phyloP scores from a whole-genome alignment of 2,797 vertebrate genomes.

The Danio albolineatus region DNA sequence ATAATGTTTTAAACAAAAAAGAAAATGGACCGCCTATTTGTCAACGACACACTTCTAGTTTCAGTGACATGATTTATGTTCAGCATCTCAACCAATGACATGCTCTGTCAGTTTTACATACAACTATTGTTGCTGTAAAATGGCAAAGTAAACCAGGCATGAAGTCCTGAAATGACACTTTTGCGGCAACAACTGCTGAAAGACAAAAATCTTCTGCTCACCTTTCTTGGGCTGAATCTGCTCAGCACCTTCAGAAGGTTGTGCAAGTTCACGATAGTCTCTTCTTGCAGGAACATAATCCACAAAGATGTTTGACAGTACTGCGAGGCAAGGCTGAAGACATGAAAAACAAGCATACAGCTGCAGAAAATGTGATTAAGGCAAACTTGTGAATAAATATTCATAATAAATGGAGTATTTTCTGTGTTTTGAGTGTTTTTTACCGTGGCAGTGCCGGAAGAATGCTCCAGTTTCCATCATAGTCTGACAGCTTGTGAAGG shows the following conservation, averaged over 20 bases:
- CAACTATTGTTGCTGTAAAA: neutral
- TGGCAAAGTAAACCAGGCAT: neutral
- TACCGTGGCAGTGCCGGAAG: constrained; percentile 82
- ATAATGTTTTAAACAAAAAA: too few species aligned
- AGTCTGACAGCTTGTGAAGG: constrained; percentile 82
- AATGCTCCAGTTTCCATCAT: constrained; percentile 88
- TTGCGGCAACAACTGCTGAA: neutral
- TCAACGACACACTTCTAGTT: neutral
- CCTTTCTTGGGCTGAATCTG: constrained; percentile 75
- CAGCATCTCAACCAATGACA: constrained; percentile 13
- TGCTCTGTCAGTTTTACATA: neutral
- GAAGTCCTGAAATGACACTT: neutral
- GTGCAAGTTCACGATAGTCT: constrained; percentile 80
- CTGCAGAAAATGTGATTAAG: neutral
- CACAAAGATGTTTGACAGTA: constrained; percentile 75
- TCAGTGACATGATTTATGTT: neutral
- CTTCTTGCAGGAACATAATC: constrained; percentile 93
- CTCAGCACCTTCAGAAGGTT: constrained; percentile 80
- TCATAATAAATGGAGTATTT: neutral
- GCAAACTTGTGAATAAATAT: neutral
- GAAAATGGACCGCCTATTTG: too few species aligned
- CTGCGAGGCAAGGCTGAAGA: constrained; percentile 69
- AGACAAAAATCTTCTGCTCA: constrained; percentile 46
- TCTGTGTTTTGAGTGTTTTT: neutral
- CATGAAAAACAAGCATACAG: constrained; percentile 2